Base-by-base conservation (phyloP, 1,140 invertebrate species). In the Zaprionus vittiger region DNA sequence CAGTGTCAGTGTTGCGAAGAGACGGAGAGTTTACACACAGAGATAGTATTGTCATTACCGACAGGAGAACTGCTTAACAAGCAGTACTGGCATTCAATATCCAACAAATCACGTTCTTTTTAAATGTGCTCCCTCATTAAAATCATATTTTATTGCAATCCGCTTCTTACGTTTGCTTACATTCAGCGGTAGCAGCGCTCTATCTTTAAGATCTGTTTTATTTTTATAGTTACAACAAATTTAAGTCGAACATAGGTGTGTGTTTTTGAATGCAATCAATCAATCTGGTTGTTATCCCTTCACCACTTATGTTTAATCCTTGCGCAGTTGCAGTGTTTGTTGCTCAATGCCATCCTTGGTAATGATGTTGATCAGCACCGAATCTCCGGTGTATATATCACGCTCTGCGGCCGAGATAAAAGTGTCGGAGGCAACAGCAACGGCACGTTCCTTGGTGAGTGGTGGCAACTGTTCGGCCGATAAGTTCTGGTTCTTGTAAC, bases 401-500 rank as follows among this genome's bases (percentile, higher is more conserved):
- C 99, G 95, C 92, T 99, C 99, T 65, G 98, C 97, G 41, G 98
- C 98, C 64, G 98, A 98, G 74, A 98, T 98, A 91, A 99, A 99
- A 0, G 97, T 97, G 94, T 99, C 99, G 84, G 98, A 99, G 3
- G 99, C 94, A 15, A 99, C 93, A 24, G 94, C 93, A 9, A 98
- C 91, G 5, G 98, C 98, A 80, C 96, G 96, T 55, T 99, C 98
- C 80, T 95, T 93, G 11, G 95, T 95, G 4, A 99, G 85, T 1
- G 95, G 94, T 17, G 93, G 92, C 38, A 93, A 91, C 12, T 94
- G 94, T 1, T 95, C 94, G 89, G 94, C 95, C 78, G 95, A 87
- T 94, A 98, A 96, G 85, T 95, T 93, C 95, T 98, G 97, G 93
- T 99, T 99, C 81, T 97, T 96, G 52, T 95, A 94, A 6, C 97